phyloP scores from a whole-genome alignment of 2,888 invertebrate species.

The Melieria omissa region DNA sequence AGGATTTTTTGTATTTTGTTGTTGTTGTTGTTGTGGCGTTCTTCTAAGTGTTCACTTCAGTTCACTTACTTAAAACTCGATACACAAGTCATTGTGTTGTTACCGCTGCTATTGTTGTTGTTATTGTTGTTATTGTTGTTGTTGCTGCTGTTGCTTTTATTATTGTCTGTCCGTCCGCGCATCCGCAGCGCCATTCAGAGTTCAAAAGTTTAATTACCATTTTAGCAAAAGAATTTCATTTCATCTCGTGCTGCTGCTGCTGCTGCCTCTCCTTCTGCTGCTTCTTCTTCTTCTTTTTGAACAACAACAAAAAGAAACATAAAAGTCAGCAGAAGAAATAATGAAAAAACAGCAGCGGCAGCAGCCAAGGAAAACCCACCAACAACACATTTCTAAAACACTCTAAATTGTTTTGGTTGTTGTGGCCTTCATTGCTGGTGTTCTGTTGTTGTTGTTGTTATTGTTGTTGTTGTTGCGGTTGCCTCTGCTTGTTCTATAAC shows the following conservation, averaged over 20 bases:
- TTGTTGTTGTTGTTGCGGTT: not conserved
- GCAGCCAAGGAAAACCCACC: not conserved
- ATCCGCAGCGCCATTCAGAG: conserved; percentile 41
- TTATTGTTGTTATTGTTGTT: conserved; percentile 25
- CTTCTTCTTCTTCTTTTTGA: no score
- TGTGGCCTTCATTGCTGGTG: conserved; percentile 12
- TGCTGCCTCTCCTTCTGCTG: no score
- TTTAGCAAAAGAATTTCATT: conserved; percentile 47
- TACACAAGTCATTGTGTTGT: conserved; percentile 26
- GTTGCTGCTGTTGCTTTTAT: conserved; percentile 38
- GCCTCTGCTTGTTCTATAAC: not conserved
- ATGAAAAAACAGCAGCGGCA: no score
- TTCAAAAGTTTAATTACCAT: conserved; percentile 63
- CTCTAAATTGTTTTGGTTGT: conserved; percentile 29
- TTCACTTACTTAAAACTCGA: not conserved
- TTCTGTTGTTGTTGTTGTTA: not conserved
- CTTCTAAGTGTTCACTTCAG: conserved; percentile 13
- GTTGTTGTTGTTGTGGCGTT: not conserved
- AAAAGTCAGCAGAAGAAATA: no score
- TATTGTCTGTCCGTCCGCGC: conserved; percentile 43
- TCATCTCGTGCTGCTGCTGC: conserved; percentile 8
- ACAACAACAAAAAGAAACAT: no score
- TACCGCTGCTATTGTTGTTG: conserved; percentile 36
- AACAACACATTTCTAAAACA: conserved; percentile 28
- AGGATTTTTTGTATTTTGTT: not conserved